Conservation (phyloP, 2,113 vertebrate genomes). For the Heterotilapia buettikoferi region DNA sequence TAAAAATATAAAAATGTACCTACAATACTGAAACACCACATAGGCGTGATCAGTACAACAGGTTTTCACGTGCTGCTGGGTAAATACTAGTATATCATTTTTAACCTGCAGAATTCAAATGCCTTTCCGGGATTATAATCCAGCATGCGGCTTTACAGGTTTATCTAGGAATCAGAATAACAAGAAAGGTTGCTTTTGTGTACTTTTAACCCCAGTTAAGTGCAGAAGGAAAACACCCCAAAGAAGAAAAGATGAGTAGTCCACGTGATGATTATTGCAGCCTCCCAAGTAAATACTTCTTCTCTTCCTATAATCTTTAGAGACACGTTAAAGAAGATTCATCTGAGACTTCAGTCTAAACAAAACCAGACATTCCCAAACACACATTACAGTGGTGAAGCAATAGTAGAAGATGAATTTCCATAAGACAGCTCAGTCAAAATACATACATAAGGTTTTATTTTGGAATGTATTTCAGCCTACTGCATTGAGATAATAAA, state of each 20-base stretch:
- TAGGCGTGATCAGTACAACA: background rate
- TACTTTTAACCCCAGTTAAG: background rate
- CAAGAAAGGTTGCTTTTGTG: background rate
- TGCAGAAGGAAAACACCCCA: background rate
- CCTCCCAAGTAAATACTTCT: background rate
- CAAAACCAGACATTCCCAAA: background rate
- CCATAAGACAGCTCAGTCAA: background rate
- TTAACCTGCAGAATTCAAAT: background rate
- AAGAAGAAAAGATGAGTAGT: background rate
- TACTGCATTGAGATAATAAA: background rate
- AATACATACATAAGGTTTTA: background rate
- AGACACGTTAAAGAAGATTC: background rate
- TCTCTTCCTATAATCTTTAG: background rate
- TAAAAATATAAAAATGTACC: background rate
- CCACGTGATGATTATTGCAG: background rate
- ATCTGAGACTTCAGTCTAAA: background rate
- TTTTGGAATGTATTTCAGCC: background rate
- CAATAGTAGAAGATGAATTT: background rate
- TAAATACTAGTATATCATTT: background rate
- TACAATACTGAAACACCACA: background rate
- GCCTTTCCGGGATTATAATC: background rate
- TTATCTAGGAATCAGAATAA: background rate
- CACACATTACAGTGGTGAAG: rapidly evolving
- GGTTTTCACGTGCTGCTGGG: background rate
- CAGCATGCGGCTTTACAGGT: background rate